Conservation (phyloP, 2,888 invertebrate genomes). For the Cosmopolites sordidus region DNA sequence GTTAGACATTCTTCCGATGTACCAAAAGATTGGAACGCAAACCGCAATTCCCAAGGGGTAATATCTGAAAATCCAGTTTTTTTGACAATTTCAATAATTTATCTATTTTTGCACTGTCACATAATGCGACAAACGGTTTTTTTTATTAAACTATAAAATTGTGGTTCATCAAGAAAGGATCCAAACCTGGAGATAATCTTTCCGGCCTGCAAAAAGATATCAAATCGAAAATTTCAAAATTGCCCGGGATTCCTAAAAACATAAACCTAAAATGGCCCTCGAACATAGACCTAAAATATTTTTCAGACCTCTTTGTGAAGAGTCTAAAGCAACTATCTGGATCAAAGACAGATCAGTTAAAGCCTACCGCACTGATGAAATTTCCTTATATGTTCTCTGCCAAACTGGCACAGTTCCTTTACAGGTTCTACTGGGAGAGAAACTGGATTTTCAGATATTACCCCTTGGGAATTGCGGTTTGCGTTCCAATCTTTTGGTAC, state of each 20-base stretch:
- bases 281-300: constrained; percentile 1
- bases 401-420: constrained; percentile 57
- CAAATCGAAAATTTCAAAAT: constrained; percentile 4
- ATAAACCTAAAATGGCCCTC: background rate
- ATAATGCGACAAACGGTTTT: too few species aligned
- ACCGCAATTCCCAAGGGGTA: too few species aligned
- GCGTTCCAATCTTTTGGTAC: constrained; percentile 51
- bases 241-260: constrained; percentile 6
- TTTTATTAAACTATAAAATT: background rate
- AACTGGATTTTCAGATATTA: constrained; percentile 51
- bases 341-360: background rate
- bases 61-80: too few species aligned
- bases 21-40: too few species aligned
- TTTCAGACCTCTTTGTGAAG: background rate
- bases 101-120: too few species aligned
- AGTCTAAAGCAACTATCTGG: background rate
- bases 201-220: background rate
- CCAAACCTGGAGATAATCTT: constrained; percentile 1
- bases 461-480: constrained; percentile 37
- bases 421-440: constrained; percentile 48
- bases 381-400: constrained; percentile 58
- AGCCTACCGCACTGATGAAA: constrained; percentile 50
- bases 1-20: too few species aligned
- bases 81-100: too few species aligned
- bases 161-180: constrained; percentile 6